Percentiles rank a stretch among this genome's conserved stretches.
phyloP scores from a whole-genome alignment of 2,888 invertebrate species.

The Drosophila anomalipes region DNA sequence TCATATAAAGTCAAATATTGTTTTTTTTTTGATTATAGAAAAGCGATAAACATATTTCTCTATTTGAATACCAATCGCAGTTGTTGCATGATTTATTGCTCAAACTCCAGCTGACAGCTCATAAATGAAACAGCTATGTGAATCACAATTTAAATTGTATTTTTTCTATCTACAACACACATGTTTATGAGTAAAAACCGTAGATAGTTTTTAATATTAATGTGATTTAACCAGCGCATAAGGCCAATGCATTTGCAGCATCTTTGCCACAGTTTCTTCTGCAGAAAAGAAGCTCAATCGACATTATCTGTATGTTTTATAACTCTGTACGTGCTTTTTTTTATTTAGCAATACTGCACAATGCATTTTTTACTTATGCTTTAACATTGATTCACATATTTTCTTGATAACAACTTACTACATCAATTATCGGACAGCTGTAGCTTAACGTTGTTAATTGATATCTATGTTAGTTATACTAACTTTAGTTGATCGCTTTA shows the following conservation, averaged over 20 bases:
- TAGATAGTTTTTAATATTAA: not conserved
- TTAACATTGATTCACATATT: not conserved
- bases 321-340: not conserved
- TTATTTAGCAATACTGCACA: not conserved
- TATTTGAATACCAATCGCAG: conserved; percentile 19
- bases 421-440: not conserved
- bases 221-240: not conserved
- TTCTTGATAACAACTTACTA: not conserved
- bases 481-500: not conserved
- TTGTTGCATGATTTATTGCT: conserved; percentile 6
- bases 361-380: not conserved
- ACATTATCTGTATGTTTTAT: not conserved
- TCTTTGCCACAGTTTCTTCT: not conserved
- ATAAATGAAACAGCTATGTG: not conserved
- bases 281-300: not conserved
- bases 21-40: not conserved
- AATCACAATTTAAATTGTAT: not conserved
- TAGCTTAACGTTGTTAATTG: not conserved
- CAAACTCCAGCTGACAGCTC: conserved; percentile 4
- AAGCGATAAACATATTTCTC: not conserved
- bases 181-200: not conserved
- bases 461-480: not conserved
- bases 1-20: not conserved
- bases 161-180: not conserved
- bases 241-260: not conserved